Evolutionary conservation across 2,888 invertebrate species (phyloP).

Genomic region (Scrobipalpa atriplicella): DNA sequence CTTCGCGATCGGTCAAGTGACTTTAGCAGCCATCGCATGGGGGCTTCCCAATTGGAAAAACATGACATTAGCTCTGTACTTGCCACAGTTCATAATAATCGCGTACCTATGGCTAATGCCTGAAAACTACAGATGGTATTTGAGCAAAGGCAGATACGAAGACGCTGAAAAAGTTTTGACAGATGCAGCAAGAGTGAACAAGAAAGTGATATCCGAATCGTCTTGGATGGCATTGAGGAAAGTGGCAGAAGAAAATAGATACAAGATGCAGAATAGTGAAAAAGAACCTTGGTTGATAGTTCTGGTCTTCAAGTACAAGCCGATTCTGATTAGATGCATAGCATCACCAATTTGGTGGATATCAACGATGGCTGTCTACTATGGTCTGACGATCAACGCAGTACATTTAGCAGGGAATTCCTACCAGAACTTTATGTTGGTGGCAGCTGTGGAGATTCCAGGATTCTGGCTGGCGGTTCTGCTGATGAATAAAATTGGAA

Average conservation of each 20-base stretch:
- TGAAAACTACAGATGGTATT: constrained; percentile 88
- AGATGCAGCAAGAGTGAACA: constrained; percentile 84
- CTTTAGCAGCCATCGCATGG: constrained; percentile 87
- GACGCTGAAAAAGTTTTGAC: constrained; percentile 85
- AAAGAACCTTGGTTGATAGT: constrained; percentile 40
- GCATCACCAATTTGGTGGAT: constrained; percentile 89
- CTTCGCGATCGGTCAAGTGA: constrained; percentile 87
- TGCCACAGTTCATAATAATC: constrained; percentile 84
- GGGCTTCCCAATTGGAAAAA: constrained; percentile 86
- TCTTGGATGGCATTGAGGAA: constrained; percentile 51
- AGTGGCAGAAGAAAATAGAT: constrained; percentile 38
- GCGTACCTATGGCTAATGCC: constrained; percentile 70
- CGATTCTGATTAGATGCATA: constrained; percentile 70
- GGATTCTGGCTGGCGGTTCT: constrained; percentile 84
- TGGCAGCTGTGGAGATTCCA: constrained; percentile 86
- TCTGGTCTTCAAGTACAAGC: constrained; percentile 65
- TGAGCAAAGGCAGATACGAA: constrained; percentile 86
- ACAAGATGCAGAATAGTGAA: constrained; percentile 43
- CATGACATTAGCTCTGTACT: constrained; percentile 84
- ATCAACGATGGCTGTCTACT: constrained; percentile 89
- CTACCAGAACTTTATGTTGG: constrained; percentile 87
- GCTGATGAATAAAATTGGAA: constrained; percentile 84
- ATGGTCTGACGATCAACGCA: constrained; percentile 90
- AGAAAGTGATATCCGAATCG: constrained; percentile 57
- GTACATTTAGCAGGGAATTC: constrained; percentile 88